These are phyloP conservation scores for Eristalinus aeneus DNA, from an alignment of 2,888 invertebrate species.

Conservation along the genomic window DNA sequence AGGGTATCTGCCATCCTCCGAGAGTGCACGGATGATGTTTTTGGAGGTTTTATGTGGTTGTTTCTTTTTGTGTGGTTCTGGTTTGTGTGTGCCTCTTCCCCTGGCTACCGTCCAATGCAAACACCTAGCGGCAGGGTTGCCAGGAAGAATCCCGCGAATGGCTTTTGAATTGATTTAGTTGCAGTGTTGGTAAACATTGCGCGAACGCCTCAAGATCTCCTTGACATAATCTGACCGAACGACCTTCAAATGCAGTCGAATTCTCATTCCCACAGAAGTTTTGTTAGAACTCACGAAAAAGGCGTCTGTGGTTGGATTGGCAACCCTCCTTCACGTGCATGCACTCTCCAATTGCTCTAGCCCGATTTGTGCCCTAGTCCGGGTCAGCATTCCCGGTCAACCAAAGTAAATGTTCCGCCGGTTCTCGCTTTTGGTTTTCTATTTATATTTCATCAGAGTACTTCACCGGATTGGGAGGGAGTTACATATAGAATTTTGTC, in stretches of 20 bases:
- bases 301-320: neutral
- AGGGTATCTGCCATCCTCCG: conserved; percentile 21
- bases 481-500: conserved; percentile 30
- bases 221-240: neutral
- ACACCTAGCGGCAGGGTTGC: conserved; percentile 26
- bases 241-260: neutral
- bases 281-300: neutral
- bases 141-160: neutral
- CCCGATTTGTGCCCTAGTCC: neutral
- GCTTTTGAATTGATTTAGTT: neutral
- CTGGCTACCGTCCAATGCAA: conserved; percentile 12
- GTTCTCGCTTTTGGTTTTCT: conserved; percentile 33
- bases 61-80: conserved; percentile 9
- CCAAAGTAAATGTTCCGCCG: conserved; percentile 39
- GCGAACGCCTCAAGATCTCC: neutral
- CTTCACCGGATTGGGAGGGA: neutral
- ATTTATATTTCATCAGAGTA: conserved; percentile 57
- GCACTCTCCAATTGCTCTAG: neutral
- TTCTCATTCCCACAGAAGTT: neutral
- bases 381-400: conserved; percentile 49
- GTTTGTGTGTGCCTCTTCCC: neutral
- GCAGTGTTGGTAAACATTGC: neutral
- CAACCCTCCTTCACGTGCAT: neutral
- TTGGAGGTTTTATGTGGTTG: conserved; percentile 44
- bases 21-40: conserved; percentile 28